A percentile compares a stretch with the other conserved stretches of the same genome.
Conservation (phyloP, 2,113 vertebrate genomes). For the Cololabis saira region DNA sequence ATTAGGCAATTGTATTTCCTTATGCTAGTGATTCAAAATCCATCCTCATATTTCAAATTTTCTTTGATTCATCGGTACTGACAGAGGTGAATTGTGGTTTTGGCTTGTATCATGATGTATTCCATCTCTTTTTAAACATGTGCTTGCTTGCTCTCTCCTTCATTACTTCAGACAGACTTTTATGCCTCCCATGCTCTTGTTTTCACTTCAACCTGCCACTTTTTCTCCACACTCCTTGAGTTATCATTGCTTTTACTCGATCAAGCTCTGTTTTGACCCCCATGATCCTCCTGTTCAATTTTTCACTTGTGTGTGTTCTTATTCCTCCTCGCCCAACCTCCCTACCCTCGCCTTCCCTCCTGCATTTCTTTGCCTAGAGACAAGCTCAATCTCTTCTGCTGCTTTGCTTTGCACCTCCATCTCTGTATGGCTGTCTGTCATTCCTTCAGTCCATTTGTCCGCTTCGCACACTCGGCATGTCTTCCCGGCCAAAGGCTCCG, state of each 20-base stretch:
- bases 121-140: constrained; percentile 13
- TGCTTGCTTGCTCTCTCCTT: constrained; percentile 13
- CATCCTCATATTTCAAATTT: not conserved
- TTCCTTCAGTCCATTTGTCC: constrained; percentile 34
- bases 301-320: constrained; percentile 45
- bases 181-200: not conserved
- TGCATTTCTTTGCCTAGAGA: constrained; percentile 69
- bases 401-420: constrained; percentile 54
- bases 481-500: constrained; percentile 30
- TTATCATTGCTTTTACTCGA: constrained; percentile 5
- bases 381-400: constrained; percentile 62
- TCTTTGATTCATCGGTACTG: constrained; percentile 15
- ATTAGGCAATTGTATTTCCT: too few species aligned
- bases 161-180: constrained; percentile 8
- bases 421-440: constrained; percentile 50
- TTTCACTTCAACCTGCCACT: constrained; percentile 1
- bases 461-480: constrained; percentile 41
- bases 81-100: constrained; percentile 55
- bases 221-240: not conserved
- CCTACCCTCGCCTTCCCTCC: constrained; percentile 16
- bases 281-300: constrained; percentile 27
- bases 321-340: constrained; percentile 5
- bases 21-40: too few species aligned
- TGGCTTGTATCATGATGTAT: constrained; percentile 41
- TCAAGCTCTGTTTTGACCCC: constrained; percentile 35